Evolutionary conservation across 2,888 invertebrate species (phyloP), one percentile per base, ranked within the genome.

Genomic region (Metellina segmentata): DNA sequence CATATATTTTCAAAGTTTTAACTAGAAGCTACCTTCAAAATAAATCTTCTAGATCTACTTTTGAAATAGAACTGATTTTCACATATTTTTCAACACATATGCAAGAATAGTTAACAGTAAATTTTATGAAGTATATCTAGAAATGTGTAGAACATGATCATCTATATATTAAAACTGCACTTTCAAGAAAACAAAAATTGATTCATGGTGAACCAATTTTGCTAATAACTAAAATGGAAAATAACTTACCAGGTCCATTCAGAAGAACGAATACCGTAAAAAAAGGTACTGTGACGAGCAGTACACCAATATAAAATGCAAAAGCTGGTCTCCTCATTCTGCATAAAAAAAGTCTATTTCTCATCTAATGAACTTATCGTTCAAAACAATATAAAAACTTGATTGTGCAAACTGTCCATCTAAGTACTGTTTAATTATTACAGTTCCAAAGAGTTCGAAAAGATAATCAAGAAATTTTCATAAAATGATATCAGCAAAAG

Each of bases 221-320:
- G 34, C 34, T 34, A 4, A 34, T 34, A 34, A 34, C 34, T 34
- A 34, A 34, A 34, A 34, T 4, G 34, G 34, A 4, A 34, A 34
- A 34, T 72, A 11, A 79, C 90, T 90, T 91, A 93, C 91, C 93
- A 19, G 93, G 93, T 48, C 93, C 93, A 85, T 91, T 91, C 48
- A 91, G 87, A 49, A 93, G 82, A 69, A 93, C 83, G 77, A 93
- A 93, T 78, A 93, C 77, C 1, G 93, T 93, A 75, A 93, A 93
- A 85, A 93, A 91, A n/a, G 93, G 93, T 11, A 91, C 85, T 61
- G 91, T 89, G 19, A 89, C 78, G n/a, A 93, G 61, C 48, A 93
- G 74, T 11, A 93, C 89, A 34, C 93, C 93, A 34, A 91, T 89
- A 72, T 93, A 93, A 91, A 93, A 91, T 49, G 93, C 93, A 86